Evolutionary conservation across 1,140 invertebrate species (phyloP), one percentile per base, ranked within the genome.

Genomic region (Halyomorpha halys): DNA sequence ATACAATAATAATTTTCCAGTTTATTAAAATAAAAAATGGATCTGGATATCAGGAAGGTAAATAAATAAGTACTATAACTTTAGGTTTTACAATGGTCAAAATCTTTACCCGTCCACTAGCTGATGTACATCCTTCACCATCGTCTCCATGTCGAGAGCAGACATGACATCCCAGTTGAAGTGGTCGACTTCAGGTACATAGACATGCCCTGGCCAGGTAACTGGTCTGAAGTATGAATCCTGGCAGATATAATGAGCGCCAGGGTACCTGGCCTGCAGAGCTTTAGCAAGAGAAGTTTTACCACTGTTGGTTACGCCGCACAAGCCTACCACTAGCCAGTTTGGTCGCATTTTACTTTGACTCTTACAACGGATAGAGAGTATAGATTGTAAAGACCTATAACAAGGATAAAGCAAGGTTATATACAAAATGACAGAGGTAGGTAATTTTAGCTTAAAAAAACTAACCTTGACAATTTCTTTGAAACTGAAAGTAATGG

Each of bases 151-250:
- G 73, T 92, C 83, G 49, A 92, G 67, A 25, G 86, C 80, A 0
- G 81, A 79, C 19, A 90, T 68, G 3, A 88, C 73, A 68, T 92
- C 90, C 78, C 86, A 91, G 73, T 93, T 91, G 16, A 85, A 81
- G 66, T 88, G 86, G 68, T 85, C 82, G 13, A 91, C 68, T 60
- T 81, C 80, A 16, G 80, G 76, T 59, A 87, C 78, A 59, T 76
- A 78, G 13, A 79, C 72, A 69, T 91, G 88, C 1, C 82, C 75
- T 11, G 82, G 78, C 73, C 86, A 83, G 66, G 87, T 80, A 21
- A 80, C 75, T 0, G 81, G 79, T 56, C 83, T 79, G 73, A 90
- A 93, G 73, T 90, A 93, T 69, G 82, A 73, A 73, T 93, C 90
- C 74, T 91, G 89, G 67, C 82, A 78, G 15, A 91, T 76, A 0